These are phyloP conservation scores for Rhabditophanes sp. DNA, from an alignment of 2,888 invertebrate species.

Conservation along the genomic window DNA sequence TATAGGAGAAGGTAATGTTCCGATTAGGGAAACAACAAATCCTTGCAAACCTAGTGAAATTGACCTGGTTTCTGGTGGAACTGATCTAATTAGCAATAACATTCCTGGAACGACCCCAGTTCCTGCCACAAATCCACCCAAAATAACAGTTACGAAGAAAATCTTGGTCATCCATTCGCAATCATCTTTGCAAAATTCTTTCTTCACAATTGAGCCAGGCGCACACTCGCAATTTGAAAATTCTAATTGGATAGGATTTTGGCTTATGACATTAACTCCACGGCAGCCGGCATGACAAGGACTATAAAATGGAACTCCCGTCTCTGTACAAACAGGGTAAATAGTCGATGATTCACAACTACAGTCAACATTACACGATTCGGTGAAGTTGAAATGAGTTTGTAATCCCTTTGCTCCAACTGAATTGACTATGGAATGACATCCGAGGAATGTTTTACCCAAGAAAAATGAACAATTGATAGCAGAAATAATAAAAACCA, in stretches of 20 bases:
- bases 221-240: slow-evolving; percentile 37
- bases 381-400: slow-evolving; percentile 34
- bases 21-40: slow-evolving; percentile 25
- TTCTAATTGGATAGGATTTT: slow-evolving; percentile 15
- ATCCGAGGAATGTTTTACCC: slow-evolving; percentile 34
- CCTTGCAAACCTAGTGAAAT: slow-evolving; percentile 38
- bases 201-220: slow-evolving; percentile 23
- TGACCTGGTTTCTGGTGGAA: slow-evolving; percentile 34
- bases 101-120: slow-evolving; percentile 28
- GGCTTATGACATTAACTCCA: slow-evolving; percentile 18
- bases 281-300: slow-evolving; percentile 45
- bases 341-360: slow-evolving; percentile 24
- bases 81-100: slow-evolving; percentile 27
- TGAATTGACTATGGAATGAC: slow-evolving; percentile 34
- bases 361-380: slow-evolving; percentile 43
- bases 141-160: slow-evolving; percentile 35
- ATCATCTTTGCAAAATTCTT: slow-evolving; percentile 30
- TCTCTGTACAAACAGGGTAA: slow-evolving; percentile 44
- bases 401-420: slow-evolving; percentile 20
- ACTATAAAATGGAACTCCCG: slow-evolving; percentile 41
- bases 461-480: slow-evolving; percentile 28
- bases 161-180: slow-evolving; percentile 22
- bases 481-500: slow-evolving; percentile 27
- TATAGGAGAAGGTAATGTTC: slow-evolving; percentile 45
- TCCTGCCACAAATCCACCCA: slow-evolving; percentile 32